Conservation (phyloP, 2,888 invertebrate genomes). For the Fissipunctia ypsillon region DNA sequence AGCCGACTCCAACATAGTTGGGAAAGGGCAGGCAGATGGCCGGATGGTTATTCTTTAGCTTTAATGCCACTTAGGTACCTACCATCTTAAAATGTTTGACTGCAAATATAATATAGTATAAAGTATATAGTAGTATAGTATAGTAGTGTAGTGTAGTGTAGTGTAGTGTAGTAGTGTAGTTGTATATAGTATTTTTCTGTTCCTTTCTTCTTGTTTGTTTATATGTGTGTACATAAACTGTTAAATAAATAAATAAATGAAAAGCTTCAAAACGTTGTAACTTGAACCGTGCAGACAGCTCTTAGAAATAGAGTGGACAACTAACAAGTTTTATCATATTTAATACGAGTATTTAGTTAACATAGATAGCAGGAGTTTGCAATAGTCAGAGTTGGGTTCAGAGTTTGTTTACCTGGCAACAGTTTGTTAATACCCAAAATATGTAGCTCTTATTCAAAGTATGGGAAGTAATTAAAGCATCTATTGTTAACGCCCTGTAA, state of each 20-base stretch:
- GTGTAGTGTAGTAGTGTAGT: too few species aligned
- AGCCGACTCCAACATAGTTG: too few species aligned
- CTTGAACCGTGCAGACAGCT: background rate
- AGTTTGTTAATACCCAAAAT: slow-evolving; percentile 14
- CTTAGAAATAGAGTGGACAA: slow-evolving; percentile 7
- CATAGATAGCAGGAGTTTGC: slow-evolving; percentile 17
- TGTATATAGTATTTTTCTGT: too few species aligned
- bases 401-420: slow-evolving; percentile 21
- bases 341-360: slow-evolving; percentile 27
- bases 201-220: too few species aligned
- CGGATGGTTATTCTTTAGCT: too few species aligned
- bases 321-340: slow-evolving; percentile 40
- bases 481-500: background rate
- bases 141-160: too few species aligned
- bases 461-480: background rate
- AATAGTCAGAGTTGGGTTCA: slow-evolving; percentile 23
- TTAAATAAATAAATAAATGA: too few species aligned
- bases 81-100: background rate
- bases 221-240: too few species aligned
- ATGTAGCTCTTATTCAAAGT: slow-evolving; percentile 5
- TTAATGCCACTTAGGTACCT: background rate
- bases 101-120: too few species aligned
- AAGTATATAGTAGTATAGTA: too few species aligned
- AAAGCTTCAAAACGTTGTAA: background rate
- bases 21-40: too few species aligned